Evolutionary conservation across 2,797 vertebrate genomes (phyloP).

Genomic region (Coregonus sp.): DNA sequence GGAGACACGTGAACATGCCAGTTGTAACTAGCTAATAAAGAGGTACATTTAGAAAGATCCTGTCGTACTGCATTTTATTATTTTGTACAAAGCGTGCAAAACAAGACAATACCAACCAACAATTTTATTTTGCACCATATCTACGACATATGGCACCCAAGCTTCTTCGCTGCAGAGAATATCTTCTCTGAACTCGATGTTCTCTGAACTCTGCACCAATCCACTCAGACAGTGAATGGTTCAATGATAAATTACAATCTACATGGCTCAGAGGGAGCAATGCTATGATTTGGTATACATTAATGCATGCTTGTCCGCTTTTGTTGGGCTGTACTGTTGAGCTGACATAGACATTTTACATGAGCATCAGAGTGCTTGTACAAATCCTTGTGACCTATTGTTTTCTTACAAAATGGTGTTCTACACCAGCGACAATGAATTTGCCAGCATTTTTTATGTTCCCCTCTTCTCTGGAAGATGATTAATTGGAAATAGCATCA

Average conservation of each 20-base stretch:
- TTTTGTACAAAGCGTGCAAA: too few relatives aligned
- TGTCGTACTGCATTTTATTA: too few relatives aligned
- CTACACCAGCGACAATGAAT: constrained; percentile 50
- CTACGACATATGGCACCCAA: constrained; percentile 16
- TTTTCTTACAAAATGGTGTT: constrained; percentile 35
- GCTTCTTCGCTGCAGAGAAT: background rate
- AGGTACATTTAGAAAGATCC: too few relatives aligned
- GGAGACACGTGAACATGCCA: too few relatives aligned
- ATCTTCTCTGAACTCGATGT: background rate
- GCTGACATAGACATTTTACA: constrained; percentile 16
- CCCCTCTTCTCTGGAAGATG: constrained; percentile 44
- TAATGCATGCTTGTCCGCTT: constrained; percentile 31
- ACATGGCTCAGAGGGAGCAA: constrained; percentile 46
- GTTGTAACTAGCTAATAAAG: too few relatives aligned
- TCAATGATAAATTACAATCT: constrained; percentile 57
- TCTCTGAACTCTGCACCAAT: background rate
- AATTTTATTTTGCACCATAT: constrained; percentile 19
- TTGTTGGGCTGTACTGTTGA: constrained; percentile 17
- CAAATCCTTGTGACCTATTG: constrained; percentile 26
- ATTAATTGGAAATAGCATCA: constrained; percentile 67
- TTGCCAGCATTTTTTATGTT: constrained; percentile 50
- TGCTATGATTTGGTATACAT: constrained; percentile 40
- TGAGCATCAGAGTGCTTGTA: constrained; percentile 38
- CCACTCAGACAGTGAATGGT: constrained; percentile 8
- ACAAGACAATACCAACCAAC: constrained; percentile 6